These are phyloP conservation scores for Melanotaenia maccullochi DNA, from an alignment of 2,797 vertebrate species.

Conservation along the genomic window DNA sequence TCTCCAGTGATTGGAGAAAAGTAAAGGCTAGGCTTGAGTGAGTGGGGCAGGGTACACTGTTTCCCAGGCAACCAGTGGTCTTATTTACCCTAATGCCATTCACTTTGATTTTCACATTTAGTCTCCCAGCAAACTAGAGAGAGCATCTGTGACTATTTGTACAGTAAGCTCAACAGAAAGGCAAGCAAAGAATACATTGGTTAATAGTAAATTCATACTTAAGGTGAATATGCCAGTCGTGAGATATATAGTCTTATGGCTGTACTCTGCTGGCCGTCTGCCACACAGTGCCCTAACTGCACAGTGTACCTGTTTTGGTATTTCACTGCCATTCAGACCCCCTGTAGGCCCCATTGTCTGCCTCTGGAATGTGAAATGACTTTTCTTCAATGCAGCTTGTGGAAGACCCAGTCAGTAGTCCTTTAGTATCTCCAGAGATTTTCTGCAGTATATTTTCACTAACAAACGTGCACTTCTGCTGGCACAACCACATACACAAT, in stretches of 20 bases:
- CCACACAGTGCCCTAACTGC: constrained; percentile 58
- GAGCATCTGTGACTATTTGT: constrained; percentile 57
- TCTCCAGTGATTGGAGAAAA: constrained; percentile 85
- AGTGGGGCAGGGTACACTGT: constrained; percentile 82
- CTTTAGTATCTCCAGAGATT: constrained; percentile 72
- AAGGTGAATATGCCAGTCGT: constrained; percentile 49
- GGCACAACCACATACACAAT: constrained; percentile 46
- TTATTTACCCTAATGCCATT: constrained; percentile 88
- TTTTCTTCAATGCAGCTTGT: constrained; percentile 74
- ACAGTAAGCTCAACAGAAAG: constrained; percentile 63
- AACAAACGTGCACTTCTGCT: constrained; percentile 70
- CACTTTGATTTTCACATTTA: constrained; percentile 88
- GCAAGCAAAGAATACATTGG: constrained; percentile 16
- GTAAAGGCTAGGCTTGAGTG: constrained; percentile 84
- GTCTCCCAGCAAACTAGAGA: constrained; percentile 72
- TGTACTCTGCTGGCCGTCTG: constrained; percentile 71
- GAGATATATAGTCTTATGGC: constrained; percentile 54
- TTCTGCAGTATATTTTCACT: constrained; percentile 65
- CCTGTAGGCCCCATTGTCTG: constrained; percentile 79
- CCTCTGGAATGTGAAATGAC: constrained; percentile 82
- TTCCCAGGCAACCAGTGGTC: constrained; percentile 86
- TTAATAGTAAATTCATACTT: constrained; percentile 39
- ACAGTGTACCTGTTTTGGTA: constrained; percentile 77
- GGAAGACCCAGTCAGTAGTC: constrained; percentile 77
- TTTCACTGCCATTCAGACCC: constrained; percentile 71